Base-by-base conservation (phyloP, 2,888 invertebrate species). In the Phalera bucephala region DNA sequence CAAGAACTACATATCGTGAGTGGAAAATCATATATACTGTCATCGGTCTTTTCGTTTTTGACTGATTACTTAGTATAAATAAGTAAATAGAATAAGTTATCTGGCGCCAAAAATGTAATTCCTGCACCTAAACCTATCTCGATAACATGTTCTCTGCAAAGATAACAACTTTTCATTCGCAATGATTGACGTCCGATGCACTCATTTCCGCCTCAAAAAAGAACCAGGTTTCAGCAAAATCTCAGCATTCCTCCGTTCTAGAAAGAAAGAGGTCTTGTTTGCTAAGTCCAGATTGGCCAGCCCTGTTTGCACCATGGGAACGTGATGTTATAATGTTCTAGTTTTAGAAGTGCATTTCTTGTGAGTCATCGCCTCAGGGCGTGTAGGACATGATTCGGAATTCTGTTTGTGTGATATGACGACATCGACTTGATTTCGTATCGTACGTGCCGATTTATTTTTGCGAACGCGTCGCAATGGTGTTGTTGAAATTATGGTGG, bases 341-440 rank as follows among this genome's bases (percentile, higher is more conserved):
- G 65, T 66, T 69, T 64, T 63, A 60, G 62, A 45, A 55, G 55
- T 61, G 61, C 64, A 67, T 58, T 52, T 49, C 57, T 48, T 43
- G 49, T 67, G 65, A 65, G 47, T 67, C 67, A 65, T 32, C 43
- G 27, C 10, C 3, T 28, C 43, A 32, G 50, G 46, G 45, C 48
- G 36, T 43, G 45, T 25, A 47, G 29, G 40, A 46, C 43, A 43
- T 42, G 42, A 46, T 51, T 53, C 40, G 44, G 35, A 45, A 59
- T 50, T 56, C 55, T 36, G 45, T 53, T 46, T 44, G 44, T 32
- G 39, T 44, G 39, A 23, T 33, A 56, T 62, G 59, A 62, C 54
- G 48, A 48, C 49, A 58, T 58, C 45, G 33, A 33, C 33, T 39
- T 37, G 38, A 41, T 47, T 44, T 49, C 40, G 45, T 57, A 52